Base-by-base conservation (phyloP, 35 echinoderm and acorn worm species). In the Holothuria glaberrima region DNA sequence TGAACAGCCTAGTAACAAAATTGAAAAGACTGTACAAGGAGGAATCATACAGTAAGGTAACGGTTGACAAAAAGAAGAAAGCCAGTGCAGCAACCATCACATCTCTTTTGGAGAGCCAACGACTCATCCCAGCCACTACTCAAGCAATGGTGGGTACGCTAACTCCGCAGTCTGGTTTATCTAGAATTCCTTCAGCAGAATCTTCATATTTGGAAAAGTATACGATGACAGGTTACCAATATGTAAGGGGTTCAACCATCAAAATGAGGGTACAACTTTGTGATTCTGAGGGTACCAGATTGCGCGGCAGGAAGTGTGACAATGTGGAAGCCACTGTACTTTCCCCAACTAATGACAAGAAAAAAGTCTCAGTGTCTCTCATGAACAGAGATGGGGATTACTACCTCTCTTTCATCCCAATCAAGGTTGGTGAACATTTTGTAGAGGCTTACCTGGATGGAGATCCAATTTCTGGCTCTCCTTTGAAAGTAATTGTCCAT, bases 1-100 rank as follows among this genome's bases (percentile, higher is more conserved):
- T 84, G 25, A 84, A 84, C 80, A 84, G 9, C 32, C 80, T 84
- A 13, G 80, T 61, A 22, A 54, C 80, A 84, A 54, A 84, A 30
- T 17, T 84, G 80, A 84, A 84, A 56, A 84, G 61, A 36, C 24
- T 84, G 25, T 26, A 84, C 30, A 60, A 0, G 38, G 45, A 20
- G 34, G 5, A 62, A 18, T 5, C 19, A 48, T 45, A 61, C 20
- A 48, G 20, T 48, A 38, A 78, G 2, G 21, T 13, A 31, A 20
- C 12, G 17, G 56, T 12, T 19, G 24, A 69, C 5, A 12, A 67
- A 16, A 16, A 67, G 63, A 3, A 22, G 63, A 4, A 5, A 4
- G 4, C 44, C 44, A 46, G 4, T 46, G 44, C 10, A 46, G 44
- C 44, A 46, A 46, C 44, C 44, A 46, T 10, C 44, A 5, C 44